Evolutionary conservation across 2,888 invertebrate species (phyloP).

Genomic region (Thera britannica): DNA sequence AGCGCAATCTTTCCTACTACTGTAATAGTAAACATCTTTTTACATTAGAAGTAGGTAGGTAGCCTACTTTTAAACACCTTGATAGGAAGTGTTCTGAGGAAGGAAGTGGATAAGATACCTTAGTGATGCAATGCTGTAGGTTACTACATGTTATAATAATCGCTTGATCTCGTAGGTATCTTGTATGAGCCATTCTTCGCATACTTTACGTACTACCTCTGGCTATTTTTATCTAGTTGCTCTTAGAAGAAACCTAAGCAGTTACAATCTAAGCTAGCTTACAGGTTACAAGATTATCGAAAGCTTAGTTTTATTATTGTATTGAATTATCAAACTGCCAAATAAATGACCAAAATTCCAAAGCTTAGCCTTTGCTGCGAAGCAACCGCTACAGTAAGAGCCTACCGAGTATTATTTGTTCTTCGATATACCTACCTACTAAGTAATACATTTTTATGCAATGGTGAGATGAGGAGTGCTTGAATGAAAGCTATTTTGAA

Average conservation of each 20-base stretch:
- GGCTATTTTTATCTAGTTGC: conserved; percentile 21
- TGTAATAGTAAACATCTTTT: neutral
- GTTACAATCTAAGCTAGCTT: neutral
- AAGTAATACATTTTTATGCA: no score
- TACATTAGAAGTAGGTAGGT: neutral
- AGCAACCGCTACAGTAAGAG: no score
- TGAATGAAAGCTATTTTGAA: conserved; percentile 34
- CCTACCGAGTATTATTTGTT: neutral
- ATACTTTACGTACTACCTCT: conserved; percentile 19
- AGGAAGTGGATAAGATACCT: conserved; percentile 25
- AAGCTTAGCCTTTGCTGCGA: no score
- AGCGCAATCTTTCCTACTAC: conserved; percentile 6
- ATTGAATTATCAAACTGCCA: no score
- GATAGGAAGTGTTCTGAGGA: conserved; percentile 32
- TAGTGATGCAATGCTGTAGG: conserved; percentile 30
- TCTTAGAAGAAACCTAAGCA: conserved; percentile 9
- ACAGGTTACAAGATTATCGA: no score
- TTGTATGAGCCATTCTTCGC: conserved; percentile 29
- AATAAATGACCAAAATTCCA: no score
- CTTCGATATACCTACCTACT: neutral
- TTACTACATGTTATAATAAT: conserved; percentile 31
- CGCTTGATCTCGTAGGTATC: conserved; percentile 33
- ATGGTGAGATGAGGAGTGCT: neutral
- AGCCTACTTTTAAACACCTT: conserved; percentile 23
- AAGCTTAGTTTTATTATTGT: no score